Percentiles rank a stretch among this genome's conserved stretches.
Evolutionary conservation across 1,140 invertebrate species (phyloP).

Genomic region (Drosophila albomicans): DNA sequence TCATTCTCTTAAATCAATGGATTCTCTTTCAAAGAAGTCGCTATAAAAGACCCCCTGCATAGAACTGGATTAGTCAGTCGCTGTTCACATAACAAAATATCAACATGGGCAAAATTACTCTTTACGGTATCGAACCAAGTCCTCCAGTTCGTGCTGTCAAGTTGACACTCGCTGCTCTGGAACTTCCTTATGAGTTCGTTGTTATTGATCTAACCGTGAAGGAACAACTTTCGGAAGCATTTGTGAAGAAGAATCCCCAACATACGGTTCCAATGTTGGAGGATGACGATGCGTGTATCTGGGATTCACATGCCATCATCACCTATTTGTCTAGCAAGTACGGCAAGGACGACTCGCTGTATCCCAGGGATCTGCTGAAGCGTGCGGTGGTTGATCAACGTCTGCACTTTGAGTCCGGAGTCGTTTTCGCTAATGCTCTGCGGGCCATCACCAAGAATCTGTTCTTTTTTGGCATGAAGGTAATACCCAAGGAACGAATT

Average conservation of each 20-base stretch:
- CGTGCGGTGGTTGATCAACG: constrained; percentile 86
- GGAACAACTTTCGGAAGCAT: constrained; percentile 89
- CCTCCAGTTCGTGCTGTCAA: constrained; percentile 85
- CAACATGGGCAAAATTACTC: constrained; percentile 70
- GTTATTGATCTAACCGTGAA: constrained; percentile 87
- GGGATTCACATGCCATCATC: constrained; percentile 84
- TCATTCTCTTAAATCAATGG: too few relatives aligned
- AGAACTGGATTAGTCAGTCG: background rate
- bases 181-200: constrained; percentile 84
- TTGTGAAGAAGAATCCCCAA: constrained; percentile 76
- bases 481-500: constrained; percentile 58
- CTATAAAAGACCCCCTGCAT: background rate
- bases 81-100: background rate
- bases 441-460: constrained; percentile 11
- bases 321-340: constrained; percentile 87
- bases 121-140: constrained; percentile 85
- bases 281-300: constrained; percentile 63
- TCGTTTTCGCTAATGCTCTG: constrained; percentile 84
- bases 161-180: constrained; percentile 84
- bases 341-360: constrained; percentile 86
- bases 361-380: constrained; percentile 86
- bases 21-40: too few relatives aligned
- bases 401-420: constrained; percentile 87
- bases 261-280: constrained; percentile 80
- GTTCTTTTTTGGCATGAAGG: constrained; percentile 64